Evolutionary conservation across 2,888 invertebrate genomes (phyloP).

Genomic region (Dasypolia templi): DNA sequence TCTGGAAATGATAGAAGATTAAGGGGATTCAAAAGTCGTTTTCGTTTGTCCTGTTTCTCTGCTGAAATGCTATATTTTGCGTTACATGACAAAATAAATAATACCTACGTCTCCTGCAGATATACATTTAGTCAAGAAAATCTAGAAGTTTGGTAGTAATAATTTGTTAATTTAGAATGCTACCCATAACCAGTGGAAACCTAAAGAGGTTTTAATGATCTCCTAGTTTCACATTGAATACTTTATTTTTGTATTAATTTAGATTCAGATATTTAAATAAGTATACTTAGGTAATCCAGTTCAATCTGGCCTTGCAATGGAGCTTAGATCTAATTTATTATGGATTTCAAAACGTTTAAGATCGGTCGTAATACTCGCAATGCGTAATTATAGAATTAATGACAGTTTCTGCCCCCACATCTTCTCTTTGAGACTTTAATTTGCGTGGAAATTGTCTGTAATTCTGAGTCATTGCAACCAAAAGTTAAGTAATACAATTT

Average conservation of each 20-base stretch:
- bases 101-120: not conserved
- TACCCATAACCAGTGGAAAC: not conserved
- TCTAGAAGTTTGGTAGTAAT: not conserved
- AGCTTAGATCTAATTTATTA: conserved; percentile 32
- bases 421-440: conserved; percentile 41
- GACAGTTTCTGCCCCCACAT: conserved; percentile 52
- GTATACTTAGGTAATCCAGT: conserved; percentile 26
- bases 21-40: not conserved
- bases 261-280: conserved; percentile 10
- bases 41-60: not conserved
- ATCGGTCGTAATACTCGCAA: conserved; percentile 36
- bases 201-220: conserved; percentile 8
- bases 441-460: conserved; percentile 20
- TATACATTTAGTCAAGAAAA: not conserved
- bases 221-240: conserved; percentile 5
- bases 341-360: conserved; percentile 49
- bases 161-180: not conserved
- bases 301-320: conserved; percentile 41
- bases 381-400: conserved; percentile 45
- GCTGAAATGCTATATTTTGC: not conserved
- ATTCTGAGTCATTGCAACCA: conserved; percentile 3
- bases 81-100: not conserved
- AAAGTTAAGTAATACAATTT: not conserved
- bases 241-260: conserved; percentile 6
- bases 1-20: not conserved